A percentile compares a stretch with the other conserved stretches of the same genome.
These are phyloP conservation scores for Drymonia ruficornis DNA, from an alignment of 2,888 invertebrate species.

Conservation along the genomic window DNA sequence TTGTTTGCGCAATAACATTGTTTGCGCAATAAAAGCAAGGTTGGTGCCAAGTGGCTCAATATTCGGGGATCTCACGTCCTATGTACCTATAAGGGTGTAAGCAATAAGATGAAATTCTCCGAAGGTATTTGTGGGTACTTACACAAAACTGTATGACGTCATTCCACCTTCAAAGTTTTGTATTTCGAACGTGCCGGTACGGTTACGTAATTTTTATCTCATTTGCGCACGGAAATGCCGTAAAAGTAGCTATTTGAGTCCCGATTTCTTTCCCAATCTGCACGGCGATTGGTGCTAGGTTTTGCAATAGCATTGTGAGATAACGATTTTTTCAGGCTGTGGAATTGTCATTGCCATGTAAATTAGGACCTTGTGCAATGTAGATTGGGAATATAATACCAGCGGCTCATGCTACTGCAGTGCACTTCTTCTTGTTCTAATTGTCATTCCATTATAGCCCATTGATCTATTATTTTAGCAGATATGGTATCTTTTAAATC, in stretches of 20 bases:
- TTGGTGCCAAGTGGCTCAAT: conserved; percentile 1
- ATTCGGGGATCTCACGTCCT: not conserved
- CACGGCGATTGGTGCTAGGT: not conserved
- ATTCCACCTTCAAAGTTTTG: not conserved
- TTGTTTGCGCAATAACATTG: not conserved
- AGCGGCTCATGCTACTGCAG: too few relatives aligned
- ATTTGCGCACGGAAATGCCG: not conserved
- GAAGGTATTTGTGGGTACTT: not conserved
- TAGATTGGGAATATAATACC: too few relatives aligned
- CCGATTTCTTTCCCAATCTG: not conserved
- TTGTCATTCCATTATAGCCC: too few relatives aligned
- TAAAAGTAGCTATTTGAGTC: not conserved
- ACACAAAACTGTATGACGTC: not conserved
- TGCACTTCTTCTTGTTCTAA: too few relatives aligned
- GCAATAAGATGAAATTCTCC: not conserved
- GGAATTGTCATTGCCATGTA: too few relatives aligned
- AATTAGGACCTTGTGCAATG: too few relatives aligned
- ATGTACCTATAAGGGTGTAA: not conserved
- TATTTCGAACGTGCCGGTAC: not conserved
- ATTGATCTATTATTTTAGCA: too few relatives aligned
- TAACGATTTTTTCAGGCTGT: not conserved
- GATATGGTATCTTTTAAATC: too few relatives aligned
- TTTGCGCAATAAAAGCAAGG: not conserved
- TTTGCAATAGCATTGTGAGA: not conserved
- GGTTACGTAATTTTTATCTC: conserved; percentile 1